phyloP scores from a whole-genome alignment of 37 sponge, comb jelly and placozoan species.

The Aphrocallistes beatrix region DNA sequence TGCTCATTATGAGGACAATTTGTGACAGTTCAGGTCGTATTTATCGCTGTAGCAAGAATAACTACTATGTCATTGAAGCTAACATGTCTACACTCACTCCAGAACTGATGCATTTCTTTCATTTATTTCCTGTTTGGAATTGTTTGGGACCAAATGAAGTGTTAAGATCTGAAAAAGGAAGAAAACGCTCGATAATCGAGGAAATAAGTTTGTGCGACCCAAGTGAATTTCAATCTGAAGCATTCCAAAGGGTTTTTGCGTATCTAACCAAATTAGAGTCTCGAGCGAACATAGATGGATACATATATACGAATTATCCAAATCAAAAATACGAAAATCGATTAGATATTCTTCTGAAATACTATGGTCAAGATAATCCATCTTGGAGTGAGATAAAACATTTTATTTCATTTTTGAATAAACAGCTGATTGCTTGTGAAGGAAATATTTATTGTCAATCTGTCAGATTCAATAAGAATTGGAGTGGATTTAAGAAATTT shows the following conservation, averaged over 20 bases:
- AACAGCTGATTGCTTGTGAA: slow-evolving; percentile 65
- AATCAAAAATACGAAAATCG: too few species aligned
- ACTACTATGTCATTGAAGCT: not conserved
- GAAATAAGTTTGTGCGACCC: not conserved
- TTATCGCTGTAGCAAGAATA: not conserved
- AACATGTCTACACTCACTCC: not conserved
- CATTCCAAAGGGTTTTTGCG: not conserved
- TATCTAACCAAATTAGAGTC: not conserved
- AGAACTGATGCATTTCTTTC: not conserved
- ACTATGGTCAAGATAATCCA: too few species aligned
- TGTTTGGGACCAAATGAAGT: not conserved
- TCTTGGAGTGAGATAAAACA: slow-evolving; percentile 70
- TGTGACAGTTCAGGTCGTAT: not conserved
- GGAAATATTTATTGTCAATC: slow-evolving; percentile 36
- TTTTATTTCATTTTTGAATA: slow-evolving; percentile 65
- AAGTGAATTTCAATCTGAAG: not conserved
- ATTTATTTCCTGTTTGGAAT: not conserved
- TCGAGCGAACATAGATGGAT: not conserved
- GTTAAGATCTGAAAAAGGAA: not conserved
- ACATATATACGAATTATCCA: not conserved
- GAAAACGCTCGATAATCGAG: not conserved
- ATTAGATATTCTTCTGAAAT: too few species aligned
- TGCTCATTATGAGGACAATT: not conserved
- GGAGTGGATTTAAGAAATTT: slow-evolving; percentile 26
- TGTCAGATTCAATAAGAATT: not conserved